Conservation (phyloP, 2,113 vertebrate genomes). For the Aviceda subcristata region DNA sequence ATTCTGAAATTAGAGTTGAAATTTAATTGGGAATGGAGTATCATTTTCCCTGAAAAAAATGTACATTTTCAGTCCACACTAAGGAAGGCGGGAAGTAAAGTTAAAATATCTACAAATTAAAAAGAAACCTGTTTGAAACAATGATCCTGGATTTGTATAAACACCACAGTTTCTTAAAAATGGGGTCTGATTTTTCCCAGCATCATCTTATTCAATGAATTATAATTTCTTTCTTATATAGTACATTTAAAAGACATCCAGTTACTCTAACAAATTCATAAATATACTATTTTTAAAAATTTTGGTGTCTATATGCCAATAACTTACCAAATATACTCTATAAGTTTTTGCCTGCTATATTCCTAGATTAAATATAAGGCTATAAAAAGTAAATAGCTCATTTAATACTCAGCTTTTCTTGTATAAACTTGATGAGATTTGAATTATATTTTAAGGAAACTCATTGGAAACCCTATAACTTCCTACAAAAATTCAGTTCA, state of each 20-base stretch:
- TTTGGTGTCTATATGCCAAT: background rate
- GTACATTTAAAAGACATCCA: background rate
- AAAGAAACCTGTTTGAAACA: background rate
- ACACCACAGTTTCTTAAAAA: background rate
- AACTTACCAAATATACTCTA: background rate
- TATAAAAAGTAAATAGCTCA: background rate
- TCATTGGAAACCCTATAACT: background rate
- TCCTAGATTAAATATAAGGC: background rate
- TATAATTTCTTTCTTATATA: background rate
- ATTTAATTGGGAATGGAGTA: background rate
- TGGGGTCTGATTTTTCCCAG: background rate
- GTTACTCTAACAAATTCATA: background rate
- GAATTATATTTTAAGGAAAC: background rate
- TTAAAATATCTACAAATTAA: background rate
- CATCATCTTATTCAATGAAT: background rate
- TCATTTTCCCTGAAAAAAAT: background rate
- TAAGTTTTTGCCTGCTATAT: background rate
- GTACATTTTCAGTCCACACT: background rate
- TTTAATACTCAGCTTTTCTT: background rate
- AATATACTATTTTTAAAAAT: fast-evolving
- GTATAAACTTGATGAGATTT: background rate
- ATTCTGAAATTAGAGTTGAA: background rate
- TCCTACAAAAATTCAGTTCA: background rate
- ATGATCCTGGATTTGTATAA: background rate
- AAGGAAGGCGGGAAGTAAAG: background rate